Base-by-base conservation (phyloP, 2,888 invertebrate genomes). In the Alentia gelatinosa region DNA sequence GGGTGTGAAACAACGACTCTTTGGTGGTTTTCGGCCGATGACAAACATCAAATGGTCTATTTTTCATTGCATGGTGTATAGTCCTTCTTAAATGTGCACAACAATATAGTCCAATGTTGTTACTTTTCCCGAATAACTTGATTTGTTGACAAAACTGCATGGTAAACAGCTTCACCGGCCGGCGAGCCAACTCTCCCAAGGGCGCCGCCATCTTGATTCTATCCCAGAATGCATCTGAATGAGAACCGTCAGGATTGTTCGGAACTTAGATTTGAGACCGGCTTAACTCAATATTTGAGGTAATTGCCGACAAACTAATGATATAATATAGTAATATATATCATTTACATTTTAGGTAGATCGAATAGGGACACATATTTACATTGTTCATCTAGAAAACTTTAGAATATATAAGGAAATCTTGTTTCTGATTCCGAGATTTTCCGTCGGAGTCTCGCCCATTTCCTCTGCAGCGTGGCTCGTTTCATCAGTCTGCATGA, bases 151-250 rank as follows among this genome's bases (percentile, higher is more conserved):
- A 47, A 26, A 40, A 47, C 7, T 42, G 0, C 1, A 0, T 4
- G 5, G 23, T 12, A 35, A 79, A 5, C 39, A 19, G 35, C 79
- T n/a, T 37, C 26, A 23, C 42, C 74, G 56, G 91, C 86, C 56
- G 63, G 89, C 63, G n/a, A 1, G 39, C 33, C 86, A 47, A 33
- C 33, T 26, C 26, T 30, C 9, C 68, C 90, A 94, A 93, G 95
- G 95, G 94, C 94, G 95, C 95, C 92, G 94, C 92, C 95, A 95
- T 95, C 89, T 95, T 95, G 92, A 86, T 92, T 92, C 37, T 89
- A 40, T 89, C 91, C 91, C 91, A 90, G 40, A 89, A 89, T 91
- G 68, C 92, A 50, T 42, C n/a, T 15, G 26, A 19, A 30, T 3
- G 86, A 63, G 86, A 26, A 33, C 23, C 0, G 33, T 63, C n/a